Base-by-base conservation (phyloP, 2,113 vertebrate genomes). In the Solea senegalensis region DNA sequence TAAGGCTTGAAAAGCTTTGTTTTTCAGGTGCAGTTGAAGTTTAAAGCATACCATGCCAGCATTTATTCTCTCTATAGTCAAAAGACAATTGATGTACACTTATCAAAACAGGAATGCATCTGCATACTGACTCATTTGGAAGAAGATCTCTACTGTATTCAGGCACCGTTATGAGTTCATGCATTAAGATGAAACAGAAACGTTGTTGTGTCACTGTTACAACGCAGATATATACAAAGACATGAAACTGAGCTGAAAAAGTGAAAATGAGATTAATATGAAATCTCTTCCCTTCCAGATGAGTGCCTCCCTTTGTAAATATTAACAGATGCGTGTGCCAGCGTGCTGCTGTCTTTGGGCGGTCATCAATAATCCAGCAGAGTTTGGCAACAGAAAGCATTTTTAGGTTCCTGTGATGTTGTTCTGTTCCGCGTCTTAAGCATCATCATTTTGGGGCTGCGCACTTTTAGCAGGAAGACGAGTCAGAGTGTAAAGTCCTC, bases 361-460 rank as follows among this genome's bases (percentile, higher is more conserved):
- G 0, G 26, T 64, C 72, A 54, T 81, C 45, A 51, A 76, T 70
- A 65, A 76, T 58, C 61, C 28, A 71, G 26, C 34, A 59, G 56
- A 26, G 40, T 76, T 72, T 43, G n/a, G 26, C 39, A 70, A 5
- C 14, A 26, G 56, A 48, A 72, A 9, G 53, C 61, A 45, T 52
- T 79, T 74, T 57, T 34, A 26, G 28, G 43, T 27, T 76, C 46
- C 59, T 66, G 62, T 59, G 60, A 41, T 14, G 66, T 57, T 71
- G 39, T 34, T 34, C 43, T 74, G 16, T 13, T 45, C 1, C 16
- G 12, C 46, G 60, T 66, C 39, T 12, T 64, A 48, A 2, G 48
- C 2, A 12, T 67, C 44, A 44, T 72, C 54, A 59, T 21, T 21
- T 21, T 21, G 21, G 21, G 21, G 21, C 21, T 21, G 15, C 69